Conservation (phyloP, 2,888 invertebrate genomes). For the Aspidiotus destructor region DNA sequence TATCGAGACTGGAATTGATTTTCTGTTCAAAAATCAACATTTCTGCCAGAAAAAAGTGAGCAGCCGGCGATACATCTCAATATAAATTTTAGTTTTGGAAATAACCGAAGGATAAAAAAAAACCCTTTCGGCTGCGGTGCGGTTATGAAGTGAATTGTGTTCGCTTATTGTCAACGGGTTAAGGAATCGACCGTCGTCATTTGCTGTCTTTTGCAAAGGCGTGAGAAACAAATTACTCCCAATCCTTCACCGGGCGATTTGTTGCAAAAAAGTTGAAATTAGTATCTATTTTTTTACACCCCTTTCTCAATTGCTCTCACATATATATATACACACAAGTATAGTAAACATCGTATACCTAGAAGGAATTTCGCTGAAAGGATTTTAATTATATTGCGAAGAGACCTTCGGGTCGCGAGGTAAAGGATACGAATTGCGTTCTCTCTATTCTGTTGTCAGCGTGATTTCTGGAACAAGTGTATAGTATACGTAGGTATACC, state of each 20-base stretch:
- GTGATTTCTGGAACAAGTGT: conserved; percentile 4
- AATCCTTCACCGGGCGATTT: conserved; percentile 17
- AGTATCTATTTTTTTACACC: conserved; percentile 2
- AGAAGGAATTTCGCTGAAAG: conserved; percentile 10
- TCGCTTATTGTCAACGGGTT: conserved; percentile 29
- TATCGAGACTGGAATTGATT: too few relatives aligned
- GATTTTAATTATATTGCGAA: conserved; percentile 12
- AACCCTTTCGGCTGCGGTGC: conserved; percentile 9
- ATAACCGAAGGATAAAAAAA: conserved; percentile 1
- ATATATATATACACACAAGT: too few relatives aligned
- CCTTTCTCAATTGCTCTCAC: too few relatives aligned
- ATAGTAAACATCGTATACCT: too few relatives aligned
- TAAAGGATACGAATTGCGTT: not conserved
- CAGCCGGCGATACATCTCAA: too few relatives aligned
- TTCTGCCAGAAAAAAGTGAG: too few relatives aligned
- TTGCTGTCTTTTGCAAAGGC: conserved; percentile 30
- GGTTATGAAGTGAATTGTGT: conserved; percentile 21
- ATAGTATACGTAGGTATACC: not conserved
- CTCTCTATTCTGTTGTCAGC: not conserved
- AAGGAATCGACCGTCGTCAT: conserved; percentile 28
- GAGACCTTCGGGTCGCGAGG: not conserved
- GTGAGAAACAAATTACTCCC: conserved; percentile 30
- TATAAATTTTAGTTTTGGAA: not conserved
- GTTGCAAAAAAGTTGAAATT: not conserved
- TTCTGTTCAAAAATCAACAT: too few relatives aligned